A percentile compares a stretch with the other conserved stretches of the same genome.
Evolutionary conservation across 2,113 vertebrate species (phyloP).

Genomic region (Chaenocephalus aceratus): DNA sequence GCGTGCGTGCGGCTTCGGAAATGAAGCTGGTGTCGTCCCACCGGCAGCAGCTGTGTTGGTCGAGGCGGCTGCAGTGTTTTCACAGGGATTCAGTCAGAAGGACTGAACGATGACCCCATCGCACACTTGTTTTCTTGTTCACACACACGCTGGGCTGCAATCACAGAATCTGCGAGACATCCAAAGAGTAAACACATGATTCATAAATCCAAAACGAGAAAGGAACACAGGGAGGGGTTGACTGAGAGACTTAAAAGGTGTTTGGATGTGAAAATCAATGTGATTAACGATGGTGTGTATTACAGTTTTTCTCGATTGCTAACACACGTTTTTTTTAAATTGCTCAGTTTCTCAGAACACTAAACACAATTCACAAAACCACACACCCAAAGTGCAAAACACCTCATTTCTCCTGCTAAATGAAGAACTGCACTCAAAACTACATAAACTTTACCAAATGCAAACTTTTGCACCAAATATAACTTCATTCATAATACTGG

Average conservation of each 20-base stretch:
- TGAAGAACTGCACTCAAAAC: too few relatives aligned
- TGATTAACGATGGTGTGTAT: slow-evolving; percentile 20
- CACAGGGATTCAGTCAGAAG: slow-evolving; percentile 52
- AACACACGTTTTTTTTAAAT: too few relatives aligned
- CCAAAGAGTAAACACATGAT: slow-evolving; percentile 36
- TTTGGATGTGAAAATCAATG: slow-evolving; percentile 60
- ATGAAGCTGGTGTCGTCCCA: slow-evolving; percentile 18
- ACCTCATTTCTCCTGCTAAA: too few relatives aligned
- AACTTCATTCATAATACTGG: too few relatives aligned
- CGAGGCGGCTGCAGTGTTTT: slow-evolving; percentile 44
- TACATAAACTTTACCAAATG: too few relatives aligned
- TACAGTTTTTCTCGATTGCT: neutral
- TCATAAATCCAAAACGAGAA: slow-evolving; percentile 25
- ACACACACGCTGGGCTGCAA: slow-evolving; percentile 23
- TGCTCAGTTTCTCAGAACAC: too few relatives aligned
- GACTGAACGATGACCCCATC: slow-evolving; percentile 60
- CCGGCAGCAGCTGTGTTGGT: slow-evolving; percentile 38
- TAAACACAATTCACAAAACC: too few relatives aligned
- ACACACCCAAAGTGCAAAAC: too few relatives aligned
- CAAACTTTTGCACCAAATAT: too few relatives aligned
- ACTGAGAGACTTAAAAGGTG: slow-evolving; percentile 13
- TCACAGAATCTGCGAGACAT: slow-evolving; percentile 34
- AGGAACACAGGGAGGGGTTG: neutral
- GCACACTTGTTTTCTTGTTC: slow-evolving; percentile 45
- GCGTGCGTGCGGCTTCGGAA: slow-evolving; percentile 16